Evolutionary conservation across 2,113 vertebrate genomes (phyloP).

Genomic region (Pseudorectes ferrugineus): DNA sequence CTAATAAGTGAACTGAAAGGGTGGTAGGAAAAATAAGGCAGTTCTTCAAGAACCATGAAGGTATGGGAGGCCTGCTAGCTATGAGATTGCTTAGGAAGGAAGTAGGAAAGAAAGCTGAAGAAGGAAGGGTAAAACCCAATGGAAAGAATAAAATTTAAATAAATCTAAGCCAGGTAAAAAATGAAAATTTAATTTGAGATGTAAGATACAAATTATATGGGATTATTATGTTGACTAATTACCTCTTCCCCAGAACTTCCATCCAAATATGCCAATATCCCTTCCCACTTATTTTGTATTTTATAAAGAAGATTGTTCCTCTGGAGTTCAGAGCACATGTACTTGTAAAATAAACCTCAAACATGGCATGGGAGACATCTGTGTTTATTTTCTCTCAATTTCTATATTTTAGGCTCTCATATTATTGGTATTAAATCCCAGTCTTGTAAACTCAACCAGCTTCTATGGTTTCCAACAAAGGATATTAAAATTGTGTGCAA

Average conservation of each 20-base stretch:
- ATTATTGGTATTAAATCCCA: not conserved
- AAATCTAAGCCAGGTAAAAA: not conserved
- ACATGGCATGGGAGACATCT: not conserved
- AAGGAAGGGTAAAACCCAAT: not conserved
- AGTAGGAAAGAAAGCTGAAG: not conserved
- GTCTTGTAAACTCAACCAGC: not conserved
- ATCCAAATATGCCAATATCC: not conserved
- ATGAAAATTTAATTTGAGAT: not conserved
- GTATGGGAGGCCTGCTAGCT: not conserved
- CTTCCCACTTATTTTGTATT: not conserved
- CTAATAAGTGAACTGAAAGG: not conserved
- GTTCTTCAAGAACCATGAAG: not conserved
- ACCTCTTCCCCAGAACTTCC: not conserved
- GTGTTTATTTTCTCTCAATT: not conserved
- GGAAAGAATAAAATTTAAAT: not conserved
- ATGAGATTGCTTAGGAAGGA: not conserved
- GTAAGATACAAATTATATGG: not conserved
- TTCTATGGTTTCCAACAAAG: not conserved
- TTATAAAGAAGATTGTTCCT: not conserved
- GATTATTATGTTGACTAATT: not conserved
- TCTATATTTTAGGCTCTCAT: not conserved
- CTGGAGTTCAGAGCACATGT: not conserved
- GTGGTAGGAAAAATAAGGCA: not conserved
- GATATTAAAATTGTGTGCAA: not conserved
- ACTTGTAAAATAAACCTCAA: not conserved